Conservation (phyloP, 2,797 vertebrate species). For the Pelobates cultripes region DNA sequence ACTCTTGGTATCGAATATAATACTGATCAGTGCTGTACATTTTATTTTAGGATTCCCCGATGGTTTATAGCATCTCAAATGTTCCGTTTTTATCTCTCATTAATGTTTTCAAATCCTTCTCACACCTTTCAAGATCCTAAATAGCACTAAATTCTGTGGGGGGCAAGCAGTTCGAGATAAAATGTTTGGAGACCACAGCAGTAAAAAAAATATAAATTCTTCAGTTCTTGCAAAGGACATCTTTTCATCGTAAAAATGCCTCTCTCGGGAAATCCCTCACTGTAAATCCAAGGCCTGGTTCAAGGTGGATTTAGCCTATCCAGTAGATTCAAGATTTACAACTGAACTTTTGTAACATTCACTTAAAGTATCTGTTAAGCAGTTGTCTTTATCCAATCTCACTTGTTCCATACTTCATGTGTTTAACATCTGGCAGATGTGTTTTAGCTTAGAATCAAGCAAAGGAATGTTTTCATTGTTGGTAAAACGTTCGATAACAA, state of each 20-base stretch:
- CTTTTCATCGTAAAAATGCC: conserved; percentile 52
- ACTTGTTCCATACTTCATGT: conserved; percentile 41
- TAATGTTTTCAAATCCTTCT: conserved; percentile 51
- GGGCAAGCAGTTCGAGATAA: conserved; percentile 43
- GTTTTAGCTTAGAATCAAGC: conserved; percentile 55
- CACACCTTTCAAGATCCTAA: conserved; percentile 53
- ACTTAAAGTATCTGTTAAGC: conserved; percentile 53
- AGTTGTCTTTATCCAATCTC: conserved; percentile 51
- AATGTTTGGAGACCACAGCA: conserved; percentile 29
- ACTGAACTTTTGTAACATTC: conserved; percentile 54
- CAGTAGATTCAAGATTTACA: conserved; percentile 55
- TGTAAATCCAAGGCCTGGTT: conserved; percentile 45
- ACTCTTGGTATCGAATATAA: conserved; percentile 32
- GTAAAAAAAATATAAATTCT: conserved; percentile 32
- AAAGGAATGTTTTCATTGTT: conserved; percentile 59
- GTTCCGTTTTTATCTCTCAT: conserved; percentile 56
- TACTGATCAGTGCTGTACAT: conserved; percentile 31
- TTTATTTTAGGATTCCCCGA: conserved; percentile 46
- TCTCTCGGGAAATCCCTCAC: conserved; percentile 36
- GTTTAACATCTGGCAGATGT: conserved; percentile 64
- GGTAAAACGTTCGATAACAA: conserved; percentile 70
- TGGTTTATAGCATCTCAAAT: conserved; percentile 47
- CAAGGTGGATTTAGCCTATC: conserved; percentile 53
- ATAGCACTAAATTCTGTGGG: conserved; percentile 45
- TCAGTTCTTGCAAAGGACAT: conserved; percentile 34